Conservation (phyloP, 2,113 vertebrate species). For the Megatriorchis doriae region DNA sequence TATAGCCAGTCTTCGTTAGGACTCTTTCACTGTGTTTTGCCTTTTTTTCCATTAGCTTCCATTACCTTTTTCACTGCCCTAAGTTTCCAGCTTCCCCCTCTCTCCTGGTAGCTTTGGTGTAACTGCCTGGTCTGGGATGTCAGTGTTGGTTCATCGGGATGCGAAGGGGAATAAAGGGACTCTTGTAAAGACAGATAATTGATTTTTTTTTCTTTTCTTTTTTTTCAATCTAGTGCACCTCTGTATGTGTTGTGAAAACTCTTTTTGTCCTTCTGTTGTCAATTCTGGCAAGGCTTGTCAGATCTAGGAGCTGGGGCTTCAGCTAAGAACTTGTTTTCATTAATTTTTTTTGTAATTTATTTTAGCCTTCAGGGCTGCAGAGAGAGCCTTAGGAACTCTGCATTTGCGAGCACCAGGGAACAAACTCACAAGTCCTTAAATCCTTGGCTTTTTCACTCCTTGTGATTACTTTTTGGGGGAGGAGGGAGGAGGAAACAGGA, state of each 20-base stretch:
- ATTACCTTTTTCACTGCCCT: not conserved
- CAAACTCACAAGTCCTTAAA: not conserved
- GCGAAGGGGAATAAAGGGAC: not conserved
- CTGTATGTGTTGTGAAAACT: not conserved
- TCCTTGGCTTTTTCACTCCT: not conserved
- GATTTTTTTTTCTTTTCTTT: not conserved
- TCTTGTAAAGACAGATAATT: not conserved
- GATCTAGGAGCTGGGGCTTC: not conserved
- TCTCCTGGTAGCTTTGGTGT: not conserved
- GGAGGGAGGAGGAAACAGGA: not conserved
- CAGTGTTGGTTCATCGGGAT: not conserved
- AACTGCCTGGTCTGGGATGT: not conserved
- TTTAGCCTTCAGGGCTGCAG: not conserved
- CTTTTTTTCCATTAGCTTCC: not conserved
- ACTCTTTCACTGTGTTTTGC: not conserved
- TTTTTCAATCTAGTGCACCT: not conserved
- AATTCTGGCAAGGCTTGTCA: not conserved
- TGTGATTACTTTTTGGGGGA: not conserved
- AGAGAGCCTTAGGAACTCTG: not conserved
- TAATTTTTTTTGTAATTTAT: not conserved
- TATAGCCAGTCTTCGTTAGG: not conserved
- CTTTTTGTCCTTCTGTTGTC: not conserved
- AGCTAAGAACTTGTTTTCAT: not conserved
- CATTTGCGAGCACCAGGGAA: not conserved
- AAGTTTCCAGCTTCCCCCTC: not conserved